These are phyloP conservation scores for Phaetusa simplex DNA, from an alignment of 2,113 vertebrate genomes.

Conservation along the genomic window DNA sequence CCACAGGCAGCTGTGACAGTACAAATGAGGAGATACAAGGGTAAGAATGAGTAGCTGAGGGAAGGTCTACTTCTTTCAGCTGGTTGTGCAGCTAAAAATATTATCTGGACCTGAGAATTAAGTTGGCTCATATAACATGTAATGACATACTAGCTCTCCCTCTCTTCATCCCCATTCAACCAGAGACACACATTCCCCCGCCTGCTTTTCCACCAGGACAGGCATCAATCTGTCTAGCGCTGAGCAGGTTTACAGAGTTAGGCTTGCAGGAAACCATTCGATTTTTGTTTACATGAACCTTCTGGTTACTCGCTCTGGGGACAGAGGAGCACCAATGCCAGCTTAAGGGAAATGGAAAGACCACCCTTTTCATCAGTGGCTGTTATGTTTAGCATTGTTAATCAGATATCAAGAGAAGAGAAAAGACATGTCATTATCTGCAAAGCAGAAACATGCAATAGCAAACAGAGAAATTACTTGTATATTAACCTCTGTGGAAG, in stretches of 20 bases:
- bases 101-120: neutral
- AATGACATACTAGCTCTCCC: neutral
- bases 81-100: neutral
- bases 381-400: neutral
- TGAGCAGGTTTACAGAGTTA: neutral
- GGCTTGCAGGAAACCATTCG: neutral
- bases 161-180: neutral
- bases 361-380: neutral
- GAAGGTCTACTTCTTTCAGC: neutral
- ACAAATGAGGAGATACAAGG: neutral
- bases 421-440: neutral
- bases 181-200: neutral
- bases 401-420: neutral
- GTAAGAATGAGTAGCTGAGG: neutral
- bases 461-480: neutral
- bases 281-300: neutral
- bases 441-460: neutral
- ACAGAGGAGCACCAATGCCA: neutral
- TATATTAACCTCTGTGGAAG: neutral
- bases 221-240: neutral
- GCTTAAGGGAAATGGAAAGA: neutral
- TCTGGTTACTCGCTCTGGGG: neutral
- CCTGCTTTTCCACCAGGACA: neutral
- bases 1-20: neutral
- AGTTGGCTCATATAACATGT: neutral